Base-by-base conservation (phyloP, 2,113 vertebrate species). In the Callopanchax toddi region DNA sequence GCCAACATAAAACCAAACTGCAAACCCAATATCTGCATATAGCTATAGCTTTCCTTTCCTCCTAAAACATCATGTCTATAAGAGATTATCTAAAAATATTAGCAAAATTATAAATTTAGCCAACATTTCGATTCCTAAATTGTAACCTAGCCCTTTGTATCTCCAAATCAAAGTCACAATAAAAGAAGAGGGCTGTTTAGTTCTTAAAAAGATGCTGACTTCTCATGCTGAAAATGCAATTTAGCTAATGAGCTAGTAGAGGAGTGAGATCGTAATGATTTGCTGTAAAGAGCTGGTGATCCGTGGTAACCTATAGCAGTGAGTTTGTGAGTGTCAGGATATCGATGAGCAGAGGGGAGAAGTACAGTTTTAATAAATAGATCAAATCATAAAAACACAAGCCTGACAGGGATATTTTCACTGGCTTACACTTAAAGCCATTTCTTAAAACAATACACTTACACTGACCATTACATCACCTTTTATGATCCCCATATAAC, bases 171-270 rank as follows among this genome's bases (percentile, higher is more conserved):
- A 84, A 62, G 56, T 34, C 32, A 46, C 39, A 64, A 74, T 60
- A 23, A 73, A 66, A 25, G 1, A 6, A 46, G 49, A 11, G 13
- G 12, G 44, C 32, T 34, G 53, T 52, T 43, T 42, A 36, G 50
- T 56, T 40, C 36, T 59, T 6, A 32, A 32, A 55, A 73, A 46
- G 65, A 54, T 57, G 59, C 51, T 58, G 57, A 64, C 13, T 20
- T 32, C 20, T 67, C 8, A 36, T 74, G 76, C 76, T 79, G 66
- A 72, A 17, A 2, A 25, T 29, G 72, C 77, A 43, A 34, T 64
- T 81, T 53, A 67, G 44, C 65, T 69, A 62, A 80, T 78, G 68
- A 84, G 40, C 32, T 60, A 52, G n/a, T n/a, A n/a, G n/a, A n/a
- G n/a, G n/a, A n/a, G n/a, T n/a, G n/a, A n/a, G 50, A 40, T 21